Percentiles rank a stretch among this genome's conserved stretches.
Conservation (phyloP, 2,113 vertebrate species). For the Turdus rufiventris region DNA sequence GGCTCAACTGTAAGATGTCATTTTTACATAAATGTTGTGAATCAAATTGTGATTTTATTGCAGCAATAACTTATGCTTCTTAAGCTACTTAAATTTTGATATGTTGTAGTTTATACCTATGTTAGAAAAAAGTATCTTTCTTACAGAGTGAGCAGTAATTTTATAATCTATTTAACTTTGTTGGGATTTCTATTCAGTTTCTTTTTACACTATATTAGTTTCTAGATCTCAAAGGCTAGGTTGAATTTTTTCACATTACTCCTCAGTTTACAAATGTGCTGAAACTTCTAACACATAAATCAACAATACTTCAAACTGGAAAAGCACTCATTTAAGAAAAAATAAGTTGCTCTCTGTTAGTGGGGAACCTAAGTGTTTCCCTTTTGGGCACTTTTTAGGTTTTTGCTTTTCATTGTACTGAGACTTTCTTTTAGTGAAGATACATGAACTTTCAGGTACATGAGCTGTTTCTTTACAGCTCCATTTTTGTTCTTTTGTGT, state of each 20-base stretch:
- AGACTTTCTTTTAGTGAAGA: background rate
- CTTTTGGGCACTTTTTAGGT: background rate
- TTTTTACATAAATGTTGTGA: conserved; percentile 34
- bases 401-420: background rate
- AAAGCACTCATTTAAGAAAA: background rate
- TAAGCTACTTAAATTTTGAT: conserved; percentile 14
- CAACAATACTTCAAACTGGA: background rate
- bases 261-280: background rate
- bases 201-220: background rate
- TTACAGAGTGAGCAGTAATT: background rate
- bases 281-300: background rate
- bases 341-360: background rate
- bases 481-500: background rate
- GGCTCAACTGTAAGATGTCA: conserved; percentile 26
- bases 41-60: conserved; percentile 29
- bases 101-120: background rate
- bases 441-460: background rate
- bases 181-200: background rate
- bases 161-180: background rate
- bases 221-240: background rate
- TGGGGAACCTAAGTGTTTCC: background rate
- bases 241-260: background rate
- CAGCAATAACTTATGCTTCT: background rate
- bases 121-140: background rate
- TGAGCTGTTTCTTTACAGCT: background rate